Evolutionary conservation across 2,797 vertebrate species (phyloP), one percentile per base, ranked within the genome.

Genomic region (Lemur catta): DNA sequence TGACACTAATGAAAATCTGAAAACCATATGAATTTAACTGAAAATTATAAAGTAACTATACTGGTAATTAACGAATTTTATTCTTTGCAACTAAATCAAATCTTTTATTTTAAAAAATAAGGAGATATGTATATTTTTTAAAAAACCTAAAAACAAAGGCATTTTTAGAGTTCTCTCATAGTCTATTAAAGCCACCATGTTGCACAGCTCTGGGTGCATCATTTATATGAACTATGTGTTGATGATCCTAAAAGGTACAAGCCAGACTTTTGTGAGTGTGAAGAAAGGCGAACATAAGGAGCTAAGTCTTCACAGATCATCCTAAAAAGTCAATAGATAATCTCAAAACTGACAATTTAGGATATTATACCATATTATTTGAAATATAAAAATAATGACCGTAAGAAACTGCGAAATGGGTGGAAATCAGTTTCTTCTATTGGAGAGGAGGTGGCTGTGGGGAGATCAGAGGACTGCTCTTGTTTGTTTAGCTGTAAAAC

Each of bases 1-100:
- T 52, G 74, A 41, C 33, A 59, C 59, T 41, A 86, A 67, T 59
- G 24, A 93, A 46, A 46, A 85, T 12, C 81, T 59, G 30, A 93
- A 46, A 46, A 85, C 17, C 81, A 75, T 75, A 67, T 59, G 67
- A 28, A 59, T 72, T 85, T 59, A n/a, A 79, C 50, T 65, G 41
- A 81, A 80, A 86, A 80, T 74, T 79, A n/a, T 69, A 81, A 81
- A 71, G 33, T 52, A 85, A 35, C 38, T 15, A 28, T 41, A 50
- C 30, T 90, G 57, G 1, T n/a, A n/a, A n/a, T 61, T 67, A 55
- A 67, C 50, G 17, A 2, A 0, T 75, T 92, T 74, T 50, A 61
- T n/a, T 61, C 26, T 84, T 80, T 81, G 46, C 20, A 71, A 20
- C n/a, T 30, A 91, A 79, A 30, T 72, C 2, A 89, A 72, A 17